phyloP scores from a whole-genome alignment of 2,888 invertebrate species.

The Lithodes maja region DNA sequence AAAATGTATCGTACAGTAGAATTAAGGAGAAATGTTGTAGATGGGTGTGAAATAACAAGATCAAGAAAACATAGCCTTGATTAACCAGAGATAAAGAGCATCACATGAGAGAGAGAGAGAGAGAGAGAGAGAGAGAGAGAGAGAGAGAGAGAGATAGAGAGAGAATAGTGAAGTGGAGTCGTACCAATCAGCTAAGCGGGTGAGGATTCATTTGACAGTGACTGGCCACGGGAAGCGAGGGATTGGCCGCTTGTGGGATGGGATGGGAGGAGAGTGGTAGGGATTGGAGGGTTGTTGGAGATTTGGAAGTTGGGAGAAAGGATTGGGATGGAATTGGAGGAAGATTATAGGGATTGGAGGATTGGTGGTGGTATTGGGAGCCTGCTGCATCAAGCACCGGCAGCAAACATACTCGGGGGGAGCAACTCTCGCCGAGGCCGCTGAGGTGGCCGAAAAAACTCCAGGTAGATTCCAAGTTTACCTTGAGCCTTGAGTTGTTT shows the following conservation, averaged over 20 bases:
- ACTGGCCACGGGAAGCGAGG: neutral
- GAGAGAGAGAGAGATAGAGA: neutral
- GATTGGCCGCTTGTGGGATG: neutral
- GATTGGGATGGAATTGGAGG: neutral
- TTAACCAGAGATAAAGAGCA: neutral
- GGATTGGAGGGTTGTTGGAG: neutral
- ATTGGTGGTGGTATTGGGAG: neutral
- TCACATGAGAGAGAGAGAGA: neutral
- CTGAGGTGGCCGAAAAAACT: no score
- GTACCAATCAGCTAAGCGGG: slow-evolving; percentile 6
- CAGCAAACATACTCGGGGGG: no score
- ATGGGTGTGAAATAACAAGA: no score
- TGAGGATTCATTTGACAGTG: slow-evolving; percentile 16
- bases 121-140: neutral
- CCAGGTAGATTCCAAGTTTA: no score
- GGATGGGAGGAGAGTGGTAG: neutral
- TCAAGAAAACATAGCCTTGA: neutral
- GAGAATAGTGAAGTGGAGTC: neutral
- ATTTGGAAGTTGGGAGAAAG: neutral
- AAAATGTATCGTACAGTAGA: no score
- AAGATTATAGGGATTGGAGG: neutral
- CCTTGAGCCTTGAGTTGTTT: no score
- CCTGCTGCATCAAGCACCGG: no score
- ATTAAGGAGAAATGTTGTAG: no score
- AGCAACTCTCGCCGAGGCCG: no score